A percentile compares a stretch with the other conserved stretches of the same genome.
These are phyloP conservation scores for Drosophila yakuba DNA, from an alignment of 1,140 invertebrate species.

Conservation along the genomic window DNA sequence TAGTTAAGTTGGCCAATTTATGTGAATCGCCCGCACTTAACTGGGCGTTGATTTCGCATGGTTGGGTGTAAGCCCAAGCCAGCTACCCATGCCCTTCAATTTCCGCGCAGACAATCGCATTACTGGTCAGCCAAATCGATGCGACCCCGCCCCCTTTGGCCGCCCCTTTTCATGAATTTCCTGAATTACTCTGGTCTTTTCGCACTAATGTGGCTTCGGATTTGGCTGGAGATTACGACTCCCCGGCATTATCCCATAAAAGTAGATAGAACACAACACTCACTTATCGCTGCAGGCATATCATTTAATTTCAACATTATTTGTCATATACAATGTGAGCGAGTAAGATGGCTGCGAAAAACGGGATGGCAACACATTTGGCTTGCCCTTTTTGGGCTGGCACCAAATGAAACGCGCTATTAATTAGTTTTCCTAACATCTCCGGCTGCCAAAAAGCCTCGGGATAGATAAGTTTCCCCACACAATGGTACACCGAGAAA, in stretches of 20 bases:
- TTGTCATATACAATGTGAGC: conserved; percentile 56
- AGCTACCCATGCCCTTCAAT: not conserved
- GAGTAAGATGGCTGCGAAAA: not conserved
- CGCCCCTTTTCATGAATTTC: conserved; percentile 8
- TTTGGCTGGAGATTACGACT: conserved; percentile 36
- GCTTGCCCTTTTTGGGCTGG: conserved; percentile 46
- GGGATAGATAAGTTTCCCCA: conserved; percentile 63
- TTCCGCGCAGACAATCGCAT: conserved; percentile 37
- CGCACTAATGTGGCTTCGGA: conserved; percentile 71
- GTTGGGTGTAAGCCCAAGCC: conserved; percentile 1
- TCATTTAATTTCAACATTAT: conserved; percentile 82
- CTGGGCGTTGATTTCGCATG: conserved; percentile 17
- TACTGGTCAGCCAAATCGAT: conserved; percentile 45
- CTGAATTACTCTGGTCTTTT: conserved; percentile 23
- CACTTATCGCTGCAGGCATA: conserved; percentile 72
- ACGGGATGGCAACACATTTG: conserved; percentile 8
- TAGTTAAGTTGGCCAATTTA: conserved; percentile 34
- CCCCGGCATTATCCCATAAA: conserved; percentile 45
- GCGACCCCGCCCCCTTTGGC: not conserved
- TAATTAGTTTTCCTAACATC: conserved; percentile 77
- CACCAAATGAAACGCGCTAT: conserved; percentile 79
- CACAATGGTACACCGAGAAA: conserved; percentile 34
- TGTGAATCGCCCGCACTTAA: conserved; percentile 29
- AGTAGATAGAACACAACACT: conserved; percentile 41
- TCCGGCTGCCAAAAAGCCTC: conserved; percentile 48